phyloP scores from a whole-genome alignment of 2,888 invertebrate species.

The Volucella inanis region DNA sequence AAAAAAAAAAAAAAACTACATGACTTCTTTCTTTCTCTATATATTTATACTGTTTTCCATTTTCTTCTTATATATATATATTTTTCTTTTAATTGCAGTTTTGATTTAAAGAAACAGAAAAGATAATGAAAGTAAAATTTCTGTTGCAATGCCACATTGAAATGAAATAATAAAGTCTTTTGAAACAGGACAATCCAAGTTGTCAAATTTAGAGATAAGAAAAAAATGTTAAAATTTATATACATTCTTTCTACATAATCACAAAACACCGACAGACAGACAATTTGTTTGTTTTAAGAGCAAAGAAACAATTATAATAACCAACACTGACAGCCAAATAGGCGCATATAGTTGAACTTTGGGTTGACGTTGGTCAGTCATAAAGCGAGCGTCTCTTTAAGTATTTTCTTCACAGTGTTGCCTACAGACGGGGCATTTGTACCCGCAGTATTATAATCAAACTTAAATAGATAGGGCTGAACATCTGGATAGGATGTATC shows the following conservation, averaged over 20 bases:
- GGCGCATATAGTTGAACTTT: conserved; percentile 39
- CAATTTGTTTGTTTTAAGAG: conserved; percentile 54
- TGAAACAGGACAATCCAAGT: not conserved
- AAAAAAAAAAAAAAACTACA: too few species aligned
- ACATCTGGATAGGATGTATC: conserved; percentile 96
- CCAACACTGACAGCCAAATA: conserved; percentile 43
- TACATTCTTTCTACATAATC: conserved; percentile 63
- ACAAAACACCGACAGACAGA: conserved; percentile 63
- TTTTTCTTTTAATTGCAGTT: not conserved
- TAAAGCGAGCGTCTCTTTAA: conserved; percentile 92
- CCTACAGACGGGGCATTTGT: conserved; percentile 92
- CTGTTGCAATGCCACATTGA: conserved; percentile 33
- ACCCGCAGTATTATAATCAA: conserved; percentile 91
- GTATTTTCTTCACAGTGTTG: conserved; percentile 94
- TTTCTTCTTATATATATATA: conserved; percentile 17
- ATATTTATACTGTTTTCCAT: not conserved
- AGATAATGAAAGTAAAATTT: not conserved
- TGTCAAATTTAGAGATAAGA: conserved; percentile 34
- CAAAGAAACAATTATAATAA: conserved; percentile 58
- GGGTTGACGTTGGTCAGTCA: conserved; percentile 83
- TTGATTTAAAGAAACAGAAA: conserved; percentile 10
- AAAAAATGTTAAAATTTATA: conserved; percentile 32
- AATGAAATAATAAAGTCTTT: conserved; percentile 18
- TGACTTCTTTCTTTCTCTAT: too few species aligned
- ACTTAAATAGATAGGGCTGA: conserved; percentile 98